Percentiles rank a stretch among this genome's conserved stretches.
Evolutionary conservation across 2,888 invertebrate species (phyloP).

Genomic region (Dicranocentrus wangi): DNA sequence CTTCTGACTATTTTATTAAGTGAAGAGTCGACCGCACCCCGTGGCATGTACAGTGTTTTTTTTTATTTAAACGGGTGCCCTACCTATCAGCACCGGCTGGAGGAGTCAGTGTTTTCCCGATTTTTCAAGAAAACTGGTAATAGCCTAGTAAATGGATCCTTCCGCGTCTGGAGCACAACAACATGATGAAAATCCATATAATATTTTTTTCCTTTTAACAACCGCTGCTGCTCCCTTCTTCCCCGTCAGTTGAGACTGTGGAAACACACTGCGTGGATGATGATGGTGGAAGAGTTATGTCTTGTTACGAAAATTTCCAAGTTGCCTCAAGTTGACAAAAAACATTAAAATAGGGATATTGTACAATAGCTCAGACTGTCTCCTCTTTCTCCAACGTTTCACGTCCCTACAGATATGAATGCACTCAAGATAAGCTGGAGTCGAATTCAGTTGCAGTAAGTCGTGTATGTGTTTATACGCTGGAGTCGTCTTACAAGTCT

Average conservation of each 20-base stretch:
- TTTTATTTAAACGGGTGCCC: too few species aligned
- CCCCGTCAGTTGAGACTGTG: neutral
- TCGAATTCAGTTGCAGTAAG: neutral
- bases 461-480: neutral
- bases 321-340: too few species aligned
- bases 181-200: neutral
- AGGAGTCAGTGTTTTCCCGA: too few species aligned
- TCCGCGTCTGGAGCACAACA: constrained; percentile 6
- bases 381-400: too few species aligned
- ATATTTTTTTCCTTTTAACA: neutral
- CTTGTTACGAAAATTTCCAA: too few species aligned
- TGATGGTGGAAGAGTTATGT: too few species aligned
- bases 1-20: neutral
- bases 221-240: neutral
- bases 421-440: too few species aligned
- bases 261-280: neutral
- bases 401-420: too few species aligned
- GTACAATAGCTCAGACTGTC: too few species aligned
- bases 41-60: neutral
- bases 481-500: too few species aligned
- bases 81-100: too few species aligned
- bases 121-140: neutral
- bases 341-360: too few species aligned
- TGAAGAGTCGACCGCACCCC: constrained; percentile 10
- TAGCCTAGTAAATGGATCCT: neutral